phyloP scores from a whole-genome alignment of 2,888 invertebrate species.

The Andrena fulva region DNA sequence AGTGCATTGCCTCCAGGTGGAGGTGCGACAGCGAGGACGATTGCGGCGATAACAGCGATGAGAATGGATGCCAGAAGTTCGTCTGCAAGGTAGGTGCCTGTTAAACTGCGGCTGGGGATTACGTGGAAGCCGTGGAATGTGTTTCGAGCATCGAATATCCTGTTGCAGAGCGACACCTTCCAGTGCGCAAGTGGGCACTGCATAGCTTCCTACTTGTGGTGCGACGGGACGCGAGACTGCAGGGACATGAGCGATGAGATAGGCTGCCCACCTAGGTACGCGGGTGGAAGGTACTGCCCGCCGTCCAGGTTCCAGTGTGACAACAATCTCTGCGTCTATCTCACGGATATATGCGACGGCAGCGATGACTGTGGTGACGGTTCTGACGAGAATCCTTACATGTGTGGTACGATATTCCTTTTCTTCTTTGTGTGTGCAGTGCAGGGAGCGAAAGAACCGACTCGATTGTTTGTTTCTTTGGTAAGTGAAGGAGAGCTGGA shows the following conservation, averaged over 20 bases:
- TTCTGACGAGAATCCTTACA: constrained; percentile 92
- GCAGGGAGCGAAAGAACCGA: not conserved
- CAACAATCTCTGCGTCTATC: constrained; percentile 96
- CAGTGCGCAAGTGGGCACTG: constrained; percentile 97
- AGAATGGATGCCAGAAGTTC: constrained; percentile 92
- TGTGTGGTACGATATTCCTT: constrained; percentile 85
- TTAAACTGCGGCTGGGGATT: too few relatives aligned
- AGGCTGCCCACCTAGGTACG: constrained; percentile 95
- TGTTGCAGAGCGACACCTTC: constrained; percentile 91
- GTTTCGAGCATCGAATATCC: not conserved
- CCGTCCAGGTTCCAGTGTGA: constrained; percentile 96
- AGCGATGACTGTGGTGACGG: constrained; percentile 97
- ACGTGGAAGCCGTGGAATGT: not conserved
- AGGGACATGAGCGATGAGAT: constrained; percentile 95
- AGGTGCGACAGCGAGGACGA: constrained; percentile 98
- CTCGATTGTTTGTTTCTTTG: too few relatives aligned
- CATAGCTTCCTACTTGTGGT: constrained; percentile 94
- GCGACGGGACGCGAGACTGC: constrained; percentile 96
- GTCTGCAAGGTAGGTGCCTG: constrained; percentile 88
- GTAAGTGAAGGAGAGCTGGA: too few relatives aligned
- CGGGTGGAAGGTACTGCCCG: constrained; percentile 95
- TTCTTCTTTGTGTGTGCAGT: not conserved
- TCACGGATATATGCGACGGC: constrained; percentile 96
- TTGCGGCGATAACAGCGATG: constrained; percentile 97
- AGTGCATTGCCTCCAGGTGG: constrained; percentile 97